Evolutionary conservation across 2,797 vertebrate species (phyloP).

Genomic region (Mormyrus hasselquistii): DNA sequence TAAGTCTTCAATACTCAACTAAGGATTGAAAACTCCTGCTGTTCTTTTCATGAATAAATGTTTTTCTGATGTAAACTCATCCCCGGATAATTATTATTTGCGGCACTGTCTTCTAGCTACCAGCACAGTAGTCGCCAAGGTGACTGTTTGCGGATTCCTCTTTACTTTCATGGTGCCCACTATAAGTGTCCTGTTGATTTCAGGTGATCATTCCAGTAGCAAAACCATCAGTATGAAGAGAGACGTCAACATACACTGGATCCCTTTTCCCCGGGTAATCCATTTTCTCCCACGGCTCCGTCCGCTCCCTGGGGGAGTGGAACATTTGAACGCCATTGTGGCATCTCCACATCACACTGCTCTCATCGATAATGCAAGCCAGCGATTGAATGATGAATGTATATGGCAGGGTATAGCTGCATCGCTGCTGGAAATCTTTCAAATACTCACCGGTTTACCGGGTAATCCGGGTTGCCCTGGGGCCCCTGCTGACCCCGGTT

Average conservation of each 20-base stretch:
- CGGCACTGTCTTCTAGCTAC: background rate
- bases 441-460: slow-evolving; percentile 60
- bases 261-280: slow-evolving; percentile 60
- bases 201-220: background rate
- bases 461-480: slow-evolving; percentile 58
- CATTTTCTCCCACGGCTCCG: slow-evolving; percentile 57
- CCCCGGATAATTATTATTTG: background rate
- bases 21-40: background rate
- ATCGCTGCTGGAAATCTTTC: background rate
- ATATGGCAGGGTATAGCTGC: background rate
- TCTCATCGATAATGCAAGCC: background rate
- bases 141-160: background rate
- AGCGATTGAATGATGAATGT: background rate
- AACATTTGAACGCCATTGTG: background rate
- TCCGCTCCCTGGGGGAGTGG: slow-evolving; percentile 47
- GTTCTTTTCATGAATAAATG: background rate
- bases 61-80: background rate
- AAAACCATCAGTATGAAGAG: background rate
- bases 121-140: background rate
- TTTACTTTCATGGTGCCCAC: background rate
- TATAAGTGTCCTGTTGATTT: background rate
- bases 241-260: slow-evolving; percentile 47
- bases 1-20: background rate
- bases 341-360: background rate
- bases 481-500: slow-evolving; percentile 51